Conservation (phyloP, 2,888 invertebrate species). For the Ethmia dodecea region DNA sequence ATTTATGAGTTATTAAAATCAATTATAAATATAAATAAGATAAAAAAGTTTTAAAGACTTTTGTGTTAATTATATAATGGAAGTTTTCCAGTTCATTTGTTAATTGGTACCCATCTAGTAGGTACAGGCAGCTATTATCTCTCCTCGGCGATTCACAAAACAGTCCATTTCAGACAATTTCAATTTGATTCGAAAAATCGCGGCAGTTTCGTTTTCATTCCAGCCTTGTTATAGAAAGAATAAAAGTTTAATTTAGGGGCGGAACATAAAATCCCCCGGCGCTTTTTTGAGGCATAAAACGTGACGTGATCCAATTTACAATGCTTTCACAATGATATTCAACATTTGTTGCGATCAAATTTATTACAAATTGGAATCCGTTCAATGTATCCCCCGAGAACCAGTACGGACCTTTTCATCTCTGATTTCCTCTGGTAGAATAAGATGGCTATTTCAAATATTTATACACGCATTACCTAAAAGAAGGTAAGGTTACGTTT, state of each 20-base stretch:
- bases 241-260: slow-evolving; percentile 26
- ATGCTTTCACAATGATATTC: slow-evolving; percentile 52
- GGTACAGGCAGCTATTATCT: too few relatives aligned
- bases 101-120: too few relatives aligned
- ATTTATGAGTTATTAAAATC: too few relatives aligned
- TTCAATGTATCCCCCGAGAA: slow-evolving; percentile 48
- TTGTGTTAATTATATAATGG: too few relatives aligned
- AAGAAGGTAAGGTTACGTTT: too few relatives aligned
- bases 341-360: slow-evolving; percentile 62
- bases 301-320: slow-evolving; percentile 58
- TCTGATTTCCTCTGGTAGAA: slow-evolving; percentile 31
- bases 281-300: slow-evolving; percentile 49
- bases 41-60: too few relatives aligned
- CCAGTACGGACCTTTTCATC: slow-evolving; percentile 36
- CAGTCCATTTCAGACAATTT: too few relatives aligned
- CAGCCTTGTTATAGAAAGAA: background rate
- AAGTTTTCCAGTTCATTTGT: too few relatives aligned
- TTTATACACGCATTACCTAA: background rate
- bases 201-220: background rate
- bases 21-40: too few relatives aligned
- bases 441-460: slow-evolving; percentile 4
- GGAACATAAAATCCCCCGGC: slow-evolving; percentile 37
- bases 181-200: too few relatives aligned
- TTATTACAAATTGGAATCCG: slow-evolving; percentile 64
- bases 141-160: too few relatives aligned